Evolutionary conservation across 2,797 vertebrate genomes (phyloP), one percentile per base, ranked within the genome.

Genomic region (Clarias laeviceps): DNA sequence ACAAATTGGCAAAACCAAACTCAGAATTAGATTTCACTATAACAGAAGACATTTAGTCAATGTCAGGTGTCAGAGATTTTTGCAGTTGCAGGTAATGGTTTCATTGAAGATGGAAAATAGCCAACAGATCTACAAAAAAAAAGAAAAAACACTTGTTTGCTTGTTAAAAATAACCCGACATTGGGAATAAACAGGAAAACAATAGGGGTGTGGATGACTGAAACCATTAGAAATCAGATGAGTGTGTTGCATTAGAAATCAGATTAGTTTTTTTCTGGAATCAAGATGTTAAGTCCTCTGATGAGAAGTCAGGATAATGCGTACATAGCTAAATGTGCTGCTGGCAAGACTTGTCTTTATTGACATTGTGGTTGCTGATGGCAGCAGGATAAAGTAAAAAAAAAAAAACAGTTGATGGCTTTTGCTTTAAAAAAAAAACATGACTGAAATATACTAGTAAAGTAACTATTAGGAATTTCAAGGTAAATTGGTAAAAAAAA

Each of bases 291-390:
- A 80, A 45, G 15, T 80, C 37, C 78, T 24, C 22, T 65, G n/a
- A 80, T 50, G 7, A 80, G 37, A 8, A 80, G 12, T 64, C 78
- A 18, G 40, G 45, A 34, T 74, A 56, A 37, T 34, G 56, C 69
- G 65, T 57, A 34, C 37, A 65, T 56, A 50, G 45, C 37, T 45
- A 24, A 20, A 79, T 56, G 40, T 81, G 40, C 40, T 65, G 62
- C 27, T 81, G 40, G 66, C 76, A 73, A 68, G n/a, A 27, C 77
- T 64, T 34, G 34, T 34, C 40, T 74, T 80, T 73, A 84, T 73
- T 80, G 54, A 70, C 61, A 56, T 18, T 34, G 68, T 72, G 66
- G 56, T 69, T 54, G 77, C 77, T 64, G 84, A 85, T 22, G 57
- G 66, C 57, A 64, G 66, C 54, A 70, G 40, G 32, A 64, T 56